Base-by-base conservation (phyloP, 2,888 invertebrate genomes). In the Keiferia lycopersicella region DNA sequence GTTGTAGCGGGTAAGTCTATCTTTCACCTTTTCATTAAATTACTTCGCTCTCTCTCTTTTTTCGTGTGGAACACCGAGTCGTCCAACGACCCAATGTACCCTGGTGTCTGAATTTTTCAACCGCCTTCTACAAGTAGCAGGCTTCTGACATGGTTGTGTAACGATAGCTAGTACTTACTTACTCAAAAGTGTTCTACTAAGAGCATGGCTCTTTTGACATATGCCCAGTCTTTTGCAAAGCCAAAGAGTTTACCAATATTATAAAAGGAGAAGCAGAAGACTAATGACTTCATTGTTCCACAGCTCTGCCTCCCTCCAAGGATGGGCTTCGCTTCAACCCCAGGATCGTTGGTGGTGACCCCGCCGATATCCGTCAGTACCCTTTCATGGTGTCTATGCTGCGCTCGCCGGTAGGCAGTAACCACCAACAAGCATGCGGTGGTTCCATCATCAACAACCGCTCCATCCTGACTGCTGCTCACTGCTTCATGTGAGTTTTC, bases 281-380 rank as follows among this genome's bases (percentile, higher is more conserved):
- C 34, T 34, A 34, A 34, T 34, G 6, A 8, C 34, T 34, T 8
- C 1, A 34, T 18, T 51, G 1, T 51, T 51, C 22, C 12, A 39
- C 59, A 59, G 59, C 59, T 6, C 41, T 59, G 14, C 59, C n/a
- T n/a, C n/a, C 59, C 41, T n/a, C 22, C 16, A 30, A 18, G 7
- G 16, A 30, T 7, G 34, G 8, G 10, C 34, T 10, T 34, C 1
- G 3, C 34, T 34, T 34, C 34, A 10, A 4, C 7, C 18, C 26
- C 16, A 56, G 72, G 65, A 79, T 81, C 20, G 72, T 80, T 1
- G 81, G 80, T 14, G 81, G 81, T 1, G 67, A 72, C 3, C 34
- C 64, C 8, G 75, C 79, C 1, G 74, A 71, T 0, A 79, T 81
- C 56, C 22, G 62, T 1, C 64, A 67, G 14, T 79, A 76, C 57